Evolutionary conservation across 2,797 vertebrate species (phyloP).

Genomic region (Megaceryle alcyon): DNA sequence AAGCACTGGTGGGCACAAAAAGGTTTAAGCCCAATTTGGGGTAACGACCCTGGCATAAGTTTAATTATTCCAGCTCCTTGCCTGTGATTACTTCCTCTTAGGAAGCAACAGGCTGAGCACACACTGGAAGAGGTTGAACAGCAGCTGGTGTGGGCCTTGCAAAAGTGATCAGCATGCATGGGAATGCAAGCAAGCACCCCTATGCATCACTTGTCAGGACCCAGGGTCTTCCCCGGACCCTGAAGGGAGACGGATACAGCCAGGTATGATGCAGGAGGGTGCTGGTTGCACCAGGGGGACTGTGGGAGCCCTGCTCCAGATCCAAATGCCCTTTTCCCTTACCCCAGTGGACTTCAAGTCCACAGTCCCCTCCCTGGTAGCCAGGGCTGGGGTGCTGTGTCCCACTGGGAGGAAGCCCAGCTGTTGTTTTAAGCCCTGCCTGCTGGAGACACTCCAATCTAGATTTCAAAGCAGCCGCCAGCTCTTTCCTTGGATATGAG

Average conservation of each 20-base stretch:
- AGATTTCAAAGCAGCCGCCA: constrained; percentile 63
- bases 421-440: constrained; percentile 42
- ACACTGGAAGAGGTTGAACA: neutral
- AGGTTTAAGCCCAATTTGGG: neutral
- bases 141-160: neutral
- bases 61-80: neutral
- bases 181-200: neutral
- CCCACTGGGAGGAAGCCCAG: neutral
- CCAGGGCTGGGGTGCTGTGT: neutral
- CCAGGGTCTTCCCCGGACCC: neutral
- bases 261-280: neutral
- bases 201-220: neutral
- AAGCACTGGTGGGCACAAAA: neutral
- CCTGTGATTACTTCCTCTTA: accelerated
- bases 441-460: constrained; percentile 41
- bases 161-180: neutral
- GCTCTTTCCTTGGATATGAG: constrained; percentile 12
- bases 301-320: neutral
- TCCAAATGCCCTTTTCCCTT: neutral
- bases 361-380: neutral
- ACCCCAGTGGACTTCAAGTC: neutral
- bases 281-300: neutral
- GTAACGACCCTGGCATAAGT: neutral
- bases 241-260: accelerated
- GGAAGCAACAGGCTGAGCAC: neutral